These are phyloP conservation scores for Tyria jacobaeae DNA, from an alignment of 2,888 invertebrate genomes.

Conservation along the genomic window DNA sequence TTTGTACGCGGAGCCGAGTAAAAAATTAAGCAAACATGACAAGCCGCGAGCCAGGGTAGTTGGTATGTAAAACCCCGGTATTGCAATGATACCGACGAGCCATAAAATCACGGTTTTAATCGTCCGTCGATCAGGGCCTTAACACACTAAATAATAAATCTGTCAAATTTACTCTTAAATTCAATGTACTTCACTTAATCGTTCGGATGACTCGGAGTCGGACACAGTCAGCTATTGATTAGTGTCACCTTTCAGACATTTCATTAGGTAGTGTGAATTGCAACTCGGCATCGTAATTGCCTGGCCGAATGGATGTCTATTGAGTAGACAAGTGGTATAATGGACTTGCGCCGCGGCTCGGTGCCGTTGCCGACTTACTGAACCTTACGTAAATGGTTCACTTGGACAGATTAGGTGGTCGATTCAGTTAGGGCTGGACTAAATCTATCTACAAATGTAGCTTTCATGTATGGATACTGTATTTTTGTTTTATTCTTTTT, in stretches of 20 bases:
- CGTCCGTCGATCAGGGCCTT: too few species aligned
- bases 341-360: constrained; percentile 47
- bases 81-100: too few species aligned
- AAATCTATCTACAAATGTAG: constrained; percentile 39
- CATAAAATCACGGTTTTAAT: too few species aligned
- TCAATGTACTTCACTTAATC: neutral
- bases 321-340: constrained; percentile 63
- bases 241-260: constrained; percentile 37
- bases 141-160: too few species aligned
- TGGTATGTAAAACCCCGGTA: too few species aligned
- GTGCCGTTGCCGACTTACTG: constrained; percentile 65
- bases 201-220: neutral
- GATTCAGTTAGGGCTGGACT: constrained; percentile 37
- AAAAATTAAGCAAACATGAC: too few species aligned
- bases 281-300: constrained; percentile 63
- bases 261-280: constrained; percentile 55
- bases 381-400: constrained; percentile 74
- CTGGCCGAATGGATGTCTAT: constrained; percentile 65
- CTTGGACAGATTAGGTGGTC: constrained; percentile 55
- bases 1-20: too few species aligned
- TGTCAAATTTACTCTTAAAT: neutral
- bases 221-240: constrained; percentile 11
- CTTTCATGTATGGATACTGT: constrained; percentile 3
- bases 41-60: too few species aligned
- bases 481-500: too few species aligned